Evolutionary conservation across 1,140 invertebrate species (phyloP), one percentile per base, ranked within the genome.

Genomic region (Drosophila fuyamai): DNA sequence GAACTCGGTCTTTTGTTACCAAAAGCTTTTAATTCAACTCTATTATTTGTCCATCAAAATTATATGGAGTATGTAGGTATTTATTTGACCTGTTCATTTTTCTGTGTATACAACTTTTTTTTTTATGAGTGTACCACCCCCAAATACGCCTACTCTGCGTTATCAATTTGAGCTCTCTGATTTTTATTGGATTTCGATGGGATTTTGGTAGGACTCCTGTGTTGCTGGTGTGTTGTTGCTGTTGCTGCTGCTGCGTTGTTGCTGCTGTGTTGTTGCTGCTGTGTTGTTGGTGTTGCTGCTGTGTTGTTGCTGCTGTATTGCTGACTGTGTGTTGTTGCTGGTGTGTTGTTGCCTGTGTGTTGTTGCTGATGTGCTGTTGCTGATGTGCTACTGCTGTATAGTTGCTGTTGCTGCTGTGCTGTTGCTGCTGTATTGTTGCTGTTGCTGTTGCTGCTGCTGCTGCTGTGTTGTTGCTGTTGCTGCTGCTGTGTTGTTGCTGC

Each of bases 161-260:
- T 62, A 62, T 62, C 60, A 62, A 27, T 14, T n/a, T 18, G 18
- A 23, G 53, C 32, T 29, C 12, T 57, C 12, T 1, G 12, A n/a
- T 10, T 61, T 32, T 40, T 16, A 43, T 12, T 12, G 36, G 14
- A 32, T 23, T 59, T 41, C 5, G 38, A 56, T 43, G 2, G 38
- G 10, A 58, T 56, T 13, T 29, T 50, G 73, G 60, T 66, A 79
- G 76, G 76, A 58, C 40, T 18, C 46, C 41, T 27, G n/a, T 51
- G 54, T 43, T 62, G 48, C 50, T 55, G 70, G 13, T 53, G 43
- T 58, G 10, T 38, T 32, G 35, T 32, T 36, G 18, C 14, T 51
- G 68, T 12, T 41, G 53, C 5, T 18, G 61, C 38, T 40, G 59
- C 14, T 56, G 18, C 51, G 63, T 38, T 59, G 53, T 35, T 51